phyloP scores from a whole-genome alignment of 2,888 invertebrate genomes.

The Therioaphis trifolii region DNA sequence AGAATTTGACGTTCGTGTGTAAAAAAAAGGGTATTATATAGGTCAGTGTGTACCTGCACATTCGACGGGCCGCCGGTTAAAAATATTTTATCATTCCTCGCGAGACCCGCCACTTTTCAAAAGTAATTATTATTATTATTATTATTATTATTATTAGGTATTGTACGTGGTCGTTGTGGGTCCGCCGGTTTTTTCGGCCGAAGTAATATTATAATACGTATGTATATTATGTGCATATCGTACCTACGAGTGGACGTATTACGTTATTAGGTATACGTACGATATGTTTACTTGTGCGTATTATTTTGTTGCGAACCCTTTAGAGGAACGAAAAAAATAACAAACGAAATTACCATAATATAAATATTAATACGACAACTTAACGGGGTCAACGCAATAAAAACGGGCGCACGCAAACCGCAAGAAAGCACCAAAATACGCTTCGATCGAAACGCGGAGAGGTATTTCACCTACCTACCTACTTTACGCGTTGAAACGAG shows the following conservation, averaged over 20 bases:
- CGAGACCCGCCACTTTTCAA: no score
- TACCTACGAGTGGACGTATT: no score
- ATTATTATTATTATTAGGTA: not conserved
- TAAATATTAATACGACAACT: constrained; percentile 60
- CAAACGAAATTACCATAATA: constrained; percentile 50
- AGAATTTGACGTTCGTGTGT: no score
- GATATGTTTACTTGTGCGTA: no score
- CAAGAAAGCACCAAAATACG: constrained; percentile 46
- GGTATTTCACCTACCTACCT: not conserved
- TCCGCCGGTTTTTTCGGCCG: not conserved
- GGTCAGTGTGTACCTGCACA: no score
- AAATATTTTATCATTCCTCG: not conserved
- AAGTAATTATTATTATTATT: not conserved
- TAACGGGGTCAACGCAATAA: constrained; percentile 59
- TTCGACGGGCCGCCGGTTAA: not conserved
- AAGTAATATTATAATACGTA: no score
- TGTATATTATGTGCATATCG: no score
- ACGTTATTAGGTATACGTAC: not conserved
- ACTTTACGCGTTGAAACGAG: not conserved
- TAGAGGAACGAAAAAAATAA: not conserved
- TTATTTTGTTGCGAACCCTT: not conserved
- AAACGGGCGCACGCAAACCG: constrained; percentile 37
- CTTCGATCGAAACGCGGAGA: constrained; percentile 5
- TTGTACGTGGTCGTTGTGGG: no score
- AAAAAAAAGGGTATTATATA: no score